Conservation (phyloP, 2,888 invertebrate genomes). For the Gari tellinella region DNA sequence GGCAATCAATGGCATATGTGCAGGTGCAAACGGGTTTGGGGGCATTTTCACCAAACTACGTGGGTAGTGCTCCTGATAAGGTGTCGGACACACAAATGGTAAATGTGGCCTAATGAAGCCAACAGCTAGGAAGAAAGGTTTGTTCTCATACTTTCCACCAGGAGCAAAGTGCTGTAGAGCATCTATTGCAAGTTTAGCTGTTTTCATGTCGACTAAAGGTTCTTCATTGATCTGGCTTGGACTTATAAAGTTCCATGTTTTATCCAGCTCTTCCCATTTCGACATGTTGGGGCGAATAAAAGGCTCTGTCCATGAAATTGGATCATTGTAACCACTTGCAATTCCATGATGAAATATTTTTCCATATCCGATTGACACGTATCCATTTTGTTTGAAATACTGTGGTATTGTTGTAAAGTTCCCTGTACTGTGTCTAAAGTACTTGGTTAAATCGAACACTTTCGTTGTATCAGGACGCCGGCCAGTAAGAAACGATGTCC, state of each 20-base stretch:
- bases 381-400: conserved; percentile 62
- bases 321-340: conserved; percentile 54
- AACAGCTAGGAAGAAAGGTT: conserved; percentile 91
- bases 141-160: conserved; percentile 57
- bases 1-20: conserved; percentile 61
- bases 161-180: conserved; percentile 85
- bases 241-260: conserved; percentile 61
- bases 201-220: conserved; percentile 92
- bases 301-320: conserved; percentile 65
- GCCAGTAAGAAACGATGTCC: conserved; percentile 45
- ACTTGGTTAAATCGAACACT: conserved; percentile 52
- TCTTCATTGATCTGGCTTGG: conserved; percentile 82
- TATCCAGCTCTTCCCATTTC: conserved; percentile 8
- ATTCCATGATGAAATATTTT: conserved; percentile 55
- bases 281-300: conserved; percentile 16
- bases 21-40: conserved; percentile 61
- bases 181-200: conserved; percentile 87
- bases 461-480: conserved; percentile 63
- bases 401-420: conserved; percentile 65
- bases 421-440: conserved; percentile 50
- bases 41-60: conserved; percentile 53
- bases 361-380: conserved; percentile 49
- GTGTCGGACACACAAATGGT: conserved; percentile 91
- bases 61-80: conserved; percentile 88
- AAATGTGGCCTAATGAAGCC: conserved; percentile 96